These are phyloP conservation scores for Bagarius yarrelli DNA, from an alignment of 2,113 vertebrate genomes.

Conservation along the genomic window DNA sequence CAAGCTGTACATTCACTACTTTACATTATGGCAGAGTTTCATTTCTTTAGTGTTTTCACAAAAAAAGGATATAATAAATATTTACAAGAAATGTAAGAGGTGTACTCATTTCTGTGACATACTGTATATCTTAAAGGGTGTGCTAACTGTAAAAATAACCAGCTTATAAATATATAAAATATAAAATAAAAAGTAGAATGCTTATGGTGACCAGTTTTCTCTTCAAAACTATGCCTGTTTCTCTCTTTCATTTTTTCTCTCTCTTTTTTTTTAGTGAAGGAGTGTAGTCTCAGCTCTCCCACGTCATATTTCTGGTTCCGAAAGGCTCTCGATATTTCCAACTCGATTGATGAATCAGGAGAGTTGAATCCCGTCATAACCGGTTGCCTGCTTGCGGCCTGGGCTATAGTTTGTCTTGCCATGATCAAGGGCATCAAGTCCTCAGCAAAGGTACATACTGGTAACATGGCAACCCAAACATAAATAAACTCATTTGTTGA, in stretches of 20 bases:
- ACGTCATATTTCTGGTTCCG: constrained; percentile 83
- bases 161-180: no score
- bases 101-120: no score
- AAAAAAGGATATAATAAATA: no score
- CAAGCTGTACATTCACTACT: no score
- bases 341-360: constrained; percentile 71
- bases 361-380: constrained; percentile 70
- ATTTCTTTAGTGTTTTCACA: no score
- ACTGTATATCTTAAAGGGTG: no score
- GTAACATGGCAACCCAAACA: background rate
- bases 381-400: constrained; percentile 73
- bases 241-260: background rate
- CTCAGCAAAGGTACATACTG: constrained; percentile 71
- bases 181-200: no score
- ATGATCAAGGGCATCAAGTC: constrained; percentile 82
- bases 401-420: constrained; percentile 71
- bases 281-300: constrained; percentile 73
- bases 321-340: constrained; percentile 77
- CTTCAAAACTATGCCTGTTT: no score
- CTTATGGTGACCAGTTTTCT: no score
- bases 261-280: constrained; percentile 65
- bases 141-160: no score
- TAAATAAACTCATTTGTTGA: background rate
- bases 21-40: no score
- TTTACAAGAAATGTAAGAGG: no score